phyloP scores from a whole-genome alignment of 2,113 vertebrate genomes.

The Sprattus sprattus region DNA sequence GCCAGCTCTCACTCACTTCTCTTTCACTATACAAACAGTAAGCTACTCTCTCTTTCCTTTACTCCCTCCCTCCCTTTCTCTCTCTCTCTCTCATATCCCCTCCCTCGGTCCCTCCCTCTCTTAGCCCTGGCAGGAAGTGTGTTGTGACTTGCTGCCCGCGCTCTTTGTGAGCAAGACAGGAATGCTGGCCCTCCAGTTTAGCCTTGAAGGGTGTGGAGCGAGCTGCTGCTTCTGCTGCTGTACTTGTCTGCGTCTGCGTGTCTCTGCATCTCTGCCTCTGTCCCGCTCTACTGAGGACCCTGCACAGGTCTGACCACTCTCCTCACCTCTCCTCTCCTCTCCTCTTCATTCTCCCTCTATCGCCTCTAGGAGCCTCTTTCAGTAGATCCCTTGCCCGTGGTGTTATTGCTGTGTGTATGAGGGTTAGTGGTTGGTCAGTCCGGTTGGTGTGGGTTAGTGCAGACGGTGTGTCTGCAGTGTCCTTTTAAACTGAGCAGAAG shows the following conservation, averaged over 20 bases:
- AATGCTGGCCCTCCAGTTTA: constrained; percentile 55
- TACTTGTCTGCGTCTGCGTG: background rate
- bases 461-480: background rate
- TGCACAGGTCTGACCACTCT: constrained; percentile 22
- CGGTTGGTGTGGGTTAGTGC: constrained; percentile 14
- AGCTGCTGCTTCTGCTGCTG: constrained; percentile 14
- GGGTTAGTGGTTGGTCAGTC: constrained; percentile 15
- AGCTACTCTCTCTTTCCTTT: constrained; percentile 21
- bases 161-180: constrained; percentile 55
- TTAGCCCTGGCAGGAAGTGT: constrained; percentile 50
- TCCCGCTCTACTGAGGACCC: background rate
- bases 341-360: background rate
- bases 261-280: constrained; percentile 24
- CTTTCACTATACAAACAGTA: background rate
- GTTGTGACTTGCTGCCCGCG: constrained; percentile 52
- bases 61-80: constrained; percentile 16
- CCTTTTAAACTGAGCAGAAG: background rate
- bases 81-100: background rate
- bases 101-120: constrained; percentile 32
- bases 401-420: background rate
- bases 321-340: background rate
- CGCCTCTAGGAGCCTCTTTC: background rate
- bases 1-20: background rate
- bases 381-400: background rate
- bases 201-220: constrained; percentile 49